These are phyloP conservation scores for Larimichthys polyactis DNA, from an alignment of 2,113 vertebrate genomes.

Conservation along the genomic window DNA sequence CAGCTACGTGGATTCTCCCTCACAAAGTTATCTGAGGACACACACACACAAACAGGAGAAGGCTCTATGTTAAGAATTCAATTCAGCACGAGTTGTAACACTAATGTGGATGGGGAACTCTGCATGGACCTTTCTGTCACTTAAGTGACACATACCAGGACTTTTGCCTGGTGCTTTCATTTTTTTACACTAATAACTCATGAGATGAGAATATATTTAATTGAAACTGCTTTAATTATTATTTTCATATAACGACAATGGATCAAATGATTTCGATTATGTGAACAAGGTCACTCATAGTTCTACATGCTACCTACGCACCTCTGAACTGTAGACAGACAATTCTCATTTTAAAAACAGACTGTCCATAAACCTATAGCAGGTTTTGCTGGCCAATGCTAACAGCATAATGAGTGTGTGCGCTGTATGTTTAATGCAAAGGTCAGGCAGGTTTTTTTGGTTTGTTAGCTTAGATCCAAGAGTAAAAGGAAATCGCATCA, in stretches of 20 bases:
- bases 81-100: conserved; percentile 42
- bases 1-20: conserved; percentile 45
- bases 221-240: conserved; percentile 1
- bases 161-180: not conserved
- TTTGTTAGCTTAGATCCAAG: not conserved
- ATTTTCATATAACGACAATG: not conserved
- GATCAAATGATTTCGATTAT: not conserved
- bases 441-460: not conserved
- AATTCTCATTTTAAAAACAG: no score
- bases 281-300: not conserved
- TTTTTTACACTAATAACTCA: not conserved
- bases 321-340: not conserved
- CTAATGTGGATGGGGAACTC: conserved; percentile 25
- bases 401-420: not conserved
- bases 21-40: conserved; percentile 65
- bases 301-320: not conserved
- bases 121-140: not conserved
- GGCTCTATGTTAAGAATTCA: conserved; percentile 31
- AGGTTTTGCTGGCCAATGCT: not conserved
- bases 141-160: not conserved
- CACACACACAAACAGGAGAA: conserved; percentile 4
- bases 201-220: not conserved
- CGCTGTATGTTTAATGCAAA: not conserved
- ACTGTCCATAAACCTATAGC: no score
- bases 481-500: not conserved